A percentile compares a stretch with the other conserved stretches of the same genome.
Conservation (phyloP, 2,113 vertebrate species). For the Apus apus region DNA sequence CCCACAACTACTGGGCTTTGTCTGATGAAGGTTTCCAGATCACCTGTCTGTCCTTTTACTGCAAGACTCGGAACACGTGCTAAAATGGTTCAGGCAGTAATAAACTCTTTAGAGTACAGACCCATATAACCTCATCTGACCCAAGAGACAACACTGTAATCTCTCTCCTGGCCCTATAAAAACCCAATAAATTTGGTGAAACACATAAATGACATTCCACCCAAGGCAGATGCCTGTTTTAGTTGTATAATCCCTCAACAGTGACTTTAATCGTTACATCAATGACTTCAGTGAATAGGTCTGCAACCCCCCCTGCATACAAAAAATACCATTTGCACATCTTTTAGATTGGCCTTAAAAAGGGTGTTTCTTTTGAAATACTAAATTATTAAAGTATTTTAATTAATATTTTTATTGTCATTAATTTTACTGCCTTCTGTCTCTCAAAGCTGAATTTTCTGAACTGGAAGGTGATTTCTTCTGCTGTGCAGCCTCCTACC, state of each 20-base stretch:
- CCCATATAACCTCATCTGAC: slow-evolving; percentile 30
- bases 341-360: background rate
- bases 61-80: background rate
- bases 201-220: background rate
- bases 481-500: background rate
- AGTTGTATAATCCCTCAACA: background rate
- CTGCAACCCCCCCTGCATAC: background rate
- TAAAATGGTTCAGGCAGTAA: slow-evolving; percentile 10
- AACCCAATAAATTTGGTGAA: slow-evolving; percentile 24
- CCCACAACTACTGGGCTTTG: background rate
- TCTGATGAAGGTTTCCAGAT: background rate
- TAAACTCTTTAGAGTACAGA: slow-evolving; percentile 19
- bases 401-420: background rate
- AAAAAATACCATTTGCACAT: background rate
- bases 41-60: background rate
- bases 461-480: background rate
- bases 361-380: background rate
- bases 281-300: background rate
- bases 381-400: background rate
- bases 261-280: background rate
- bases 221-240: background rate
- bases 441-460: background rate
- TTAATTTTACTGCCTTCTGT: background rate
- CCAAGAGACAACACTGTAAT: background rate
- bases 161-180: slow-evolving; percentile 11